Percentiles rank a stretch among this genome's conserved stretches.
These are phyloP conservation scores for Apomyelois bistriatella DNA, from an alignment of 2,888 invertebrate species.

Conservation along the genomic window DNA sequence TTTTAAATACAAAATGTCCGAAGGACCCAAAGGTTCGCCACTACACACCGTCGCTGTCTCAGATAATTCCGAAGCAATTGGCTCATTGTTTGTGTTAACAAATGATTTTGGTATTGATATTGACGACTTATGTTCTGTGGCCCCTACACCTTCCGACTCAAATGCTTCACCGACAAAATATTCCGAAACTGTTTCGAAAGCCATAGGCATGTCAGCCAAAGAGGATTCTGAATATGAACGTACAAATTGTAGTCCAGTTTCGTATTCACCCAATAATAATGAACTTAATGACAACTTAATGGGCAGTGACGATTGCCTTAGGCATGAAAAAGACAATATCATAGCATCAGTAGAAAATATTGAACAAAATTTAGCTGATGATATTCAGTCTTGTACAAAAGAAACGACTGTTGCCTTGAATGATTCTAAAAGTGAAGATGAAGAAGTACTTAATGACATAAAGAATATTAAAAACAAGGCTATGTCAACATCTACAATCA, in stretches of 20 bases:
- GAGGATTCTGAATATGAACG: constrained; percentile 27
- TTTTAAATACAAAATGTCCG: constrained; percentile 53
- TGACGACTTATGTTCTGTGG: constrained; percentile 36
- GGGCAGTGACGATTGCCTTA: constrained; percentile 24
- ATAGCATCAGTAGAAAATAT: neutral
- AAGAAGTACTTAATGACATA: neutral
- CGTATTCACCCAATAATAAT: constrained; percentile 33
- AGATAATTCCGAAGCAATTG: constrained; percentile 49
- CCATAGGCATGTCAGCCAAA: constrained; percentile 18
- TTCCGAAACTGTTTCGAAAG: constrained; percentile 17
- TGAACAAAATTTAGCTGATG: neutral
- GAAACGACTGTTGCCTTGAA: neutral
- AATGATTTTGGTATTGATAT: constrained; percentile 55
- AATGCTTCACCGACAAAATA: constrained; percentile 38
- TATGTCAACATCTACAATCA: constrained; percentile 52
- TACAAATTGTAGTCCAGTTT: constrained; percentile 31
- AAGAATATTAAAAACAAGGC: constrained; percentile 19
- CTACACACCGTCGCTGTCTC: constrained; percentile 51
- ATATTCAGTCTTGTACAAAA: neutral
- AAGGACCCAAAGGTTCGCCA: constrained; percentile 33
- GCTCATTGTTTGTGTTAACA: constrained; percentile 33
- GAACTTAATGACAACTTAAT: constrained; percentile 24
- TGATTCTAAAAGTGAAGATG: neutral
- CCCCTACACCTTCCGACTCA: constrained; percentile 35
- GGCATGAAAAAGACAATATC: neutral